Base-by-base conservation (phyloP, 1,140 invertebrate genomes). In the Plectrocnemia conspersa region DNA sequence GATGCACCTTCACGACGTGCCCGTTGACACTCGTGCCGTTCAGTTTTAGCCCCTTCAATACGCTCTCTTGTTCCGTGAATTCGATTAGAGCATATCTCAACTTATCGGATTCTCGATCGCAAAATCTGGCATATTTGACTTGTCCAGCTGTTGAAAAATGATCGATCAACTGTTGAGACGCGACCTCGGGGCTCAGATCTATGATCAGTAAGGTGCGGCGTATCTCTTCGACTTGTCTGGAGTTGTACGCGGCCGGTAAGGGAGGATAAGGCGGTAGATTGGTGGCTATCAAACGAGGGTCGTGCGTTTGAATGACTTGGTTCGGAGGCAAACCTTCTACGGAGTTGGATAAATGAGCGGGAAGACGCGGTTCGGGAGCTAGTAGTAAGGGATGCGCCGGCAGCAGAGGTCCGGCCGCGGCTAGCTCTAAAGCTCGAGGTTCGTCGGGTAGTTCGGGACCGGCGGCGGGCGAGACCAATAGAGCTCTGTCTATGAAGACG, bases 401-500 rank as follows among this genome's bases (percentile, higher is more conserved):
- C 24, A 87, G 87, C 23, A 93, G 86, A 2, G 85, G 88, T 0
- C 88, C 88, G 66, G 92, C 90, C 49, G 86, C 89, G 0, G 91
- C 89, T 65, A 95, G 82, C 70, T 96, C 91, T 40, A 98, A 71
- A 0, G 93, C 95, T 54, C 86, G 85, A 59, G 89, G 86, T 73
- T 98, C 96, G 69, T 98, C 95, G 0, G 95, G 96, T 66, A 98
- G 97, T 61, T 91, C 90, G 21, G 84, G 89, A 72, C 76, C 83
- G 63, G 85, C 81, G 63, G 91, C 87, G 0, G 95, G 95, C 18
- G 95, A 89, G 18, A 98, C 91, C 59, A 98, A 94, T 1, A 99
- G 71, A 5, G 96, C 96, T 55, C 96, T 80, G 69, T 99, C 97
- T 65, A 99, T 97, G 69, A 99, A 98, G 21, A 99, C 96, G 0